Evolutionary conservation across 2,888 invertebrate species (phyloP).

Genomic region (Synanthedon tipuliformis): DNA sequence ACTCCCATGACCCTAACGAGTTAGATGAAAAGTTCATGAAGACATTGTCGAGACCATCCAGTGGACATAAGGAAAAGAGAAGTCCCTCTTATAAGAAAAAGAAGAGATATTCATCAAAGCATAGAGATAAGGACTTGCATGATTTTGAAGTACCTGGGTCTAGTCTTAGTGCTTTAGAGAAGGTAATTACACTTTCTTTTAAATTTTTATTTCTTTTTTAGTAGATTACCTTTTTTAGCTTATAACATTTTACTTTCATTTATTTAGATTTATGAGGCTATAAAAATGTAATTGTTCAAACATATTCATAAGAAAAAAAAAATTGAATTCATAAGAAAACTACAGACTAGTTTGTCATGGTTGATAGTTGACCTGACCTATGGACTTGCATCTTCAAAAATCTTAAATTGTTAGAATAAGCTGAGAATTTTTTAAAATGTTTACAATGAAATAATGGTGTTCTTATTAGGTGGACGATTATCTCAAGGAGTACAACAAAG

Average conservation of each 20-base stretch:
- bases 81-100: constrained; percentile 63
- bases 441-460: background rate
- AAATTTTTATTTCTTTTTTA: too few species aligned
- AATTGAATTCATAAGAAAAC: too few species aligned
- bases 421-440: background rate
- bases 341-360: background rate
- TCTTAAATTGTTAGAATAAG: too few species aligned
- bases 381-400: too few species aligned
- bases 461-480: constrained; percentile 59
- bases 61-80: constrained; percentile 60
- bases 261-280: too few species aligned
- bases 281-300: too few species aligned
- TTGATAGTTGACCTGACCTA: too few species aligned
- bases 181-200: constrained; percentile 19
- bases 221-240: too few species aligned
- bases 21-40: constrained; percentile 61
- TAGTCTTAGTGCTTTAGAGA: constrained; percentile 63
- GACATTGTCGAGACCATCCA: constrained; percentile 52
- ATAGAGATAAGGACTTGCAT: constrained; percentile 54
- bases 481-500: constrained; percentile 62
- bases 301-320: too few species aligned
- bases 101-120: constrained; percentile 56
- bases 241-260: too few species aligned
- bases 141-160: constrained; percentile 66
- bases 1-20: constrained; percentile 61